Evolutionary conservation across 2,888 invertebrate species (phyloP).

Genomic region (Macrophya alboannulata): DNA sequence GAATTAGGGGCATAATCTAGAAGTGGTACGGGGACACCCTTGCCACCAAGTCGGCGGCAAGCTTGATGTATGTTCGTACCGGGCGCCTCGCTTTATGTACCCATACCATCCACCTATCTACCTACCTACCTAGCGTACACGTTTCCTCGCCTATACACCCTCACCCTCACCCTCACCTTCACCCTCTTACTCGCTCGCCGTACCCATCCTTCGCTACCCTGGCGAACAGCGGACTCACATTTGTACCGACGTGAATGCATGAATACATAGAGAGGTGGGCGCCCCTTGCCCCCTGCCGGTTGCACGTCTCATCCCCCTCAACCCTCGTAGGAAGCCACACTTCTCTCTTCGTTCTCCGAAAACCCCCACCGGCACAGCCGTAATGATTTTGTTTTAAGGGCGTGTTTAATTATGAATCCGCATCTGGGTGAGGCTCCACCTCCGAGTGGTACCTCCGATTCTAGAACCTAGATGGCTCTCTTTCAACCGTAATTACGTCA

Average conservation of each 20-base stretch:
- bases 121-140: conserved; percentile 31
- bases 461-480: conserved; percentile 74
- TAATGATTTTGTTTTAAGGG: conserved; percentile 80
- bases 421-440: conserved; percentile 79
- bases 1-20: conserved; percentile 63
- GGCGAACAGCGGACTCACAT: conserved; percentile 58
- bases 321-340: background rate
- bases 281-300: conserved; percentile 58
- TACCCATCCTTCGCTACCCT: conserved; percentile 26
- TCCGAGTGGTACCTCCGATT: conserved; percentile 66
- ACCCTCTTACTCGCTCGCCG: conserved; percentile 23
- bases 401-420: conserved; percentile 80
- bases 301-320: conserved; percentile 60
- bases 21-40: conserved; percentile 59
- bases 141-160: conserved; percentile 38
- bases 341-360: conserved; percentile 32
- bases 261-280: conserved; percentile 59
- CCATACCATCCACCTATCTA: conserved; percentile 2
- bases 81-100: conserved; percentile 40
- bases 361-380: conserved; percentile 72
- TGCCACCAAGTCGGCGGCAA: conserved; percentile 53
- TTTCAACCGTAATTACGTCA: conserved; percentile 78
- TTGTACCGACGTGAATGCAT: conserved; percentile 61
- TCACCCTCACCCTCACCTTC: conserved; percentile 30
- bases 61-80: conserved; percentile 56